Evolutionary conservation across 2,888 invertebrate species (phyloP), one percentile per base, ranked within the genome.

Genomic region (Orchesellides sinensis): DNA sequence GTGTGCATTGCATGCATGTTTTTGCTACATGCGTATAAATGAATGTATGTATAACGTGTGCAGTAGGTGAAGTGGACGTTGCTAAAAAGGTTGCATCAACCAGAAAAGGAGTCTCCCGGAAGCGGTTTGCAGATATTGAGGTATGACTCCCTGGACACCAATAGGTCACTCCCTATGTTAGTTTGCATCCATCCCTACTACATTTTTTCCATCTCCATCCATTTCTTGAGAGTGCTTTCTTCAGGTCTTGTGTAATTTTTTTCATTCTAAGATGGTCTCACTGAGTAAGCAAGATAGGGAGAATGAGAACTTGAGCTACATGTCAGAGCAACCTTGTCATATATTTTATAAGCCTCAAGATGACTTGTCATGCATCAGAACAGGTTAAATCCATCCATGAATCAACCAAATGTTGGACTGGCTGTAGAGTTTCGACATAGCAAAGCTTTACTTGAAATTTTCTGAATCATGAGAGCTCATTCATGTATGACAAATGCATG

Each of bases 121-220:
- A 78, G 83, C 78, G 75, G 74, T 73, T 66, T 78, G 65, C 75
- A 87, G 74, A 86, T 83, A 85, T 84, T 85, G 85, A 86, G 75
- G 84, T 85, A 86, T 84, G 83, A 74, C 83, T 86, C 86, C 83
- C 84, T 61, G 79, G 86, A 80, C 68, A 80, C 84, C 80, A 72
- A 83, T 85, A 84, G 83, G 82, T 86, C 84, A 86, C 83, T 83
- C 82, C 72, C 82, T 72, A 80, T 85, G 83, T 83, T 78, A 74
- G 73, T 81, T 81, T 81, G 49, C 68, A 65, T 81, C n/a, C n/a
- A n/a, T n/a, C 74, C 63, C 56, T 73, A 73, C 79, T 52, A 74
- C 65, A 73, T 70, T 70, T 74, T 65, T 65, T 61, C 32, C 54
- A 40, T 68, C 35, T 69, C 63, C 56, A 59, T 69, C 63, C 61